phyloP scores from a whole-genome alignment of 2,888 invertebrate species.

The Balanococcus diminutus region DNA sequence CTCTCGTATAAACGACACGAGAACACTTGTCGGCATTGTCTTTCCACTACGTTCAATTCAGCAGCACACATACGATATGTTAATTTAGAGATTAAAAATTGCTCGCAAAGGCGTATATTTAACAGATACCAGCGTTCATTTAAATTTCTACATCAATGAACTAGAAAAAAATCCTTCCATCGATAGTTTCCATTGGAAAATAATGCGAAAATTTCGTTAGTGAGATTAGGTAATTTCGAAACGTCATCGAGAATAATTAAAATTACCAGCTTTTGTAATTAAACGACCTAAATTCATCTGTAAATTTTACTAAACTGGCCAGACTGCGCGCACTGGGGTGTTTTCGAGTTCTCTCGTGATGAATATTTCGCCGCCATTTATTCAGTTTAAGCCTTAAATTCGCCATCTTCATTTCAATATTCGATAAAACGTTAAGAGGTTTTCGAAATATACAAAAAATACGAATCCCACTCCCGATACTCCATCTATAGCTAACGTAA shows the following conservation, averaged over 20 bases:
- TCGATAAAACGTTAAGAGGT: neutral
- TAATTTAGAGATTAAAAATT: neutral
- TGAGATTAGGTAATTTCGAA: neutral
- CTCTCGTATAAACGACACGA: neutral
- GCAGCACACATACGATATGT: neutral
- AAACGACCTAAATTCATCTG: too few species aligned
- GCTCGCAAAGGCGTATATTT: neutral
- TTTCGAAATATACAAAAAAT: neutral
- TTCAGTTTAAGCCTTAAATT: neutral
- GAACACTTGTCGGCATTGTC: neutral
- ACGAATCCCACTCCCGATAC: neutral
- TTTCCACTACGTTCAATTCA: neutral
- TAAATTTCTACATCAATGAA: neutral
- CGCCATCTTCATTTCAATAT: constrained; percentile 1
- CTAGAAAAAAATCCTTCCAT: neutral
- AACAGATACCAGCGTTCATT: neutral
- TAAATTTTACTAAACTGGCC: too few species aligned
- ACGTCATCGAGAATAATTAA: neutral
- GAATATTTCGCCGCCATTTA: neutral
- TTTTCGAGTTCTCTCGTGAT: neutral
- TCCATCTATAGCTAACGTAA: neutral
- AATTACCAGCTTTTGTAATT: neutral
- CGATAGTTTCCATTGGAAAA: neutral
- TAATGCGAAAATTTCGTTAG: neutral
- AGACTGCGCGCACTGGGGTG: neutral